phyloP scores from a whole-genome alignment of 1,140 invertebrate species.

The Contarinia nasturtii region DNA sequence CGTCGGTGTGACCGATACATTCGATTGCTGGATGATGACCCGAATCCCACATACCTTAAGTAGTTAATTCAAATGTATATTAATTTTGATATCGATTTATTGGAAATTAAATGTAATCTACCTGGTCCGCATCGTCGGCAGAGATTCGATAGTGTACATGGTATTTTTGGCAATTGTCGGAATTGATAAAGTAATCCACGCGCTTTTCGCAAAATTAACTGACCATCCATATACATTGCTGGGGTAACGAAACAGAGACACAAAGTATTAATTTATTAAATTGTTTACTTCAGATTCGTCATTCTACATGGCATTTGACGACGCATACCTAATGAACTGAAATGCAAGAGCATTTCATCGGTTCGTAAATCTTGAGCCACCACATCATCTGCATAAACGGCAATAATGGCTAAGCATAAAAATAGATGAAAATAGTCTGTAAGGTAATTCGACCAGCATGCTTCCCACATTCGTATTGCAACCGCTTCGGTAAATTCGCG shows the following conservation, averaged over 20 bases:
- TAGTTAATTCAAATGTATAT: too few relatives aligned
- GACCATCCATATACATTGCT: constrained; percentile 92
- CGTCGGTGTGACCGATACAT: constrained; percentile 33
- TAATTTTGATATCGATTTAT: too few relatives aligned
- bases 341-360: constrained; percentile 86
- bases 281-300: too few relatives aligned
- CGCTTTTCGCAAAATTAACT: constrained; percentile 75
- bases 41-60: constrained; percentile 88
- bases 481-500: constrained; percentile 75
- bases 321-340: constrained; percentile 57
- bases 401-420: constrained; percentile 74
- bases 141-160: constrained; percentile 70
- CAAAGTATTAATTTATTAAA: too few relatives aligned
- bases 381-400: constrained; percentile 81
- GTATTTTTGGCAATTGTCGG: constrained; percentile 60
- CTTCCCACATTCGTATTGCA: constrained; percentile 80
- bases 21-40: constrained; percentile 60
- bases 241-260: constrained; percentile 13
- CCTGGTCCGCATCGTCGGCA: constrained; percentile 75
- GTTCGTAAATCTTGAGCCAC: constrained; percentile 73
- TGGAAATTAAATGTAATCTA: too few relatives aligned
- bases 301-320: too few relatives aligned
- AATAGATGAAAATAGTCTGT: constrained; percentile 88
- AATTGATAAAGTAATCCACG: constrained; percentile 80
- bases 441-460: constrained; percentile 85